These are phyloP conservation scores for Enteromius mattozi DNA, from an alignment of 2,797 vertebrate genomes.

Conservation along the genomic window DNA sequence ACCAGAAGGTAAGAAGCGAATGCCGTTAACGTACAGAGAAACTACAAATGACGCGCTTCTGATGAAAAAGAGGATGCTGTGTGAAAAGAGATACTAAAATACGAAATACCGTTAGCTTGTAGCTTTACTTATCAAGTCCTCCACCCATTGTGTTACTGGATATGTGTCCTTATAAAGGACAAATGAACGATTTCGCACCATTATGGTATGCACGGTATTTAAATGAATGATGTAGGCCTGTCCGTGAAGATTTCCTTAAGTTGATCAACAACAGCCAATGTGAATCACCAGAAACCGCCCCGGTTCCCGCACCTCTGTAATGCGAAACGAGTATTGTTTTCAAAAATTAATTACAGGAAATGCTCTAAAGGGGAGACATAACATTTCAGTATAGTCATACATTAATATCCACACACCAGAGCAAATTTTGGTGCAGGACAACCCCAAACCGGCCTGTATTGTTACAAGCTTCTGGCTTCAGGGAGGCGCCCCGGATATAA, in stretches of 20 bases:
- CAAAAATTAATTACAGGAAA: background rate
- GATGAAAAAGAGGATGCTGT: conserved; percentile 72
- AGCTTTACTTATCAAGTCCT: conserved; percentile 26
- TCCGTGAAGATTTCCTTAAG: background rate
- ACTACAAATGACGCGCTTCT: conserved; percentile 65
- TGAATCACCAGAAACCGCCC: conserved; percentile 25
- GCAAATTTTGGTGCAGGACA: background rate
- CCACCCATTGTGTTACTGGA: conserved; percentile 22
- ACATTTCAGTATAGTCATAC: background rate
- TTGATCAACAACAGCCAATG: background rate
- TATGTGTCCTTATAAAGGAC: background rate
- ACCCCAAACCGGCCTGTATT: conserved; percentile 39
- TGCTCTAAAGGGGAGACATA: background rate
- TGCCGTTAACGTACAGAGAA: conserved; percentile 55
- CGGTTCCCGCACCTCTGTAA: background rate
- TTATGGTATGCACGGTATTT: background rate
- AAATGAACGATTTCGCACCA: background rate
- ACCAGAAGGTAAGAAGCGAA: conserved; percentile 79
- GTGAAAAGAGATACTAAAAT: conserved; percentile 23
- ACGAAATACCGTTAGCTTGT: conserved; percentile 31
- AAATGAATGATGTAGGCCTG: background rate
- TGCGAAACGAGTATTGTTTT: background rate
- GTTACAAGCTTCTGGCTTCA: conserved; percentile 34
- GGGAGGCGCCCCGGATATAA: conserved; percentile 46
- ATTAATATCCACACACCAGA: background rate